Percentiles rank a stretch among this genome's conserved stretches.
phyloP scores from a whole-genome alignment of 2,888 invertebrate genomes.

The Calameuta filiformis region DNA sequence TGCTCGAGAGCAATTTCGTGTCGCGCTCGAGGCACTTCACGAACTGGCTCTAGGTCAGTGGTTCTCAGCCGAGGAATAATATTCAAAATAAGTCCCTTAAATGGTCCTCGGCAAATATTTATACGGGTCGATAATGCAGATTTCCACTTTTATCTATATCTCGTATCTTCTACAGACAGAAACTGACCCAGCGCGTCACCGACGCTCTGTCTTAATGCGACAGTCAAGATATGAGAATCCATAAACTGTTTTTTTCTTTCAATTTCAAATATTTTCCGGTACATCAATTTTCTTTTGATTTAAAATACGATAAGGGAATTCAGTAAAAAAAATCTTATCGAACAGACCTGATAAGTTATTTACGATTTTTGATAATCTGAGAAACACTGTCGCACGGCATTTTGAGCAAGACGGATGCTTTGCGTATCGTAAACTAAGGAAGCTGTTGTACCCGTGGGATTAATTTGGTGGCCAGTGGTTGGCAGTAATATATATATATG shows the following conservation, averaged over 20 bases:
- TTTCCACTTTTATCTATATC: neutral
- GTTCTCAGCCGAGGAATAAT: neutral
- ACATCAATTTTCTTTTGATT: neutral
- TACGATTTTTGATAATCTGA: neutral
- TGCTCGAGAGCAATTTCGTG: constrained; percentile 31
- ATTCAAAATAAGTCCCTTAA: neutral
- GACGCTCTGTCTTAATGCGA: neutral
- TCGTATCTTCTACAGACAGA: neutral
- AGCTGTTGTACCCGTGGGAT: constrained; percentile 16
- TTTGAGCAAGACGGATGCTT: constrained; percentile 7
- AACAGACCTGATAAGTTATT: neutral
- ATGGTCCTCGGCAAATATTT: neutral
- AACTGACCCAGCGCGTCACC: neutral
- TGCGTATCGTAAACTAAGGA: constrained; percentile 20
- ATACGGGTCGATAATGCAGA: neutral
- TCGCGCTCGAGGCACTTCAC: constrained; percentile 26
- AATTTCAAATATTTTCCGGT: neutral
- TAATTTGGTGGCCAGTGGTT: constrained; percentile 15
- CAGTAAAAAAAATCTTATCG: neutral
- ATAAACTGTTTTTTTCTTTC: neutral
- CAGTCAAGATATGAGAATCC: neutral
- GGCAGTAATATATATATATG: constrained; percentile 3
- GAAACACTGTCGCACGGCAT: constrained; percentile 1
- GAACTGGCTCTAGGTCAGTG: constrained; percentile 2
- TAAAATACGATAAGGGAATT: neutral